Conservation (phyloP, 2,113 vertebrate species). For the Nipponia nippon region DNA sequence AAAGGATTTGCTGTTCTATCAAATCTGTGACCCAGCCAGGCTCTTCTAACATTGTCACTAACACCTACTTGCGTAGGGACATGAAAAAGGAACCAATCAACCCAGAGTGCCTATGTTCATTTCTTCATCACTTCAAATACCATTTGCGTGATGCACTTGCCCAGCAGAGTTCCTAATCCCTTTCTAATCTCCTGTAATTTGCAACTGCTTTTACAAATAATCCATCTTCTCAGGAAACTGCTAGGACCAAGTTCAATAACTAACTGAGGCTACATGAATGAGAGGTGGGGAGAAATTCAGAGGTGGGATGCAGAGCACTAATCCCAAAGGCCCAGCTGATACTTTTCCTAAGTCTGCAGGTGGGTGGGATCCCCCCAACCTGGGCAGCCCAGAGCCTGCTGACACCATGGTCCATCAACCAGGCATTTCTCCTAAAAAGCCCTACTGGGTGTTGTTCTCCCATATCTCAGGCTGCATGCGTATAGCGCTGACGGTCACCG, state of each 20-base stretch:
- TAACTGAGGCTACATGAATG: neutral
- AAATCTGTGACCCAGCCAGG: neutral
- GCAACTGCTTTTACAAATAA: neutral
- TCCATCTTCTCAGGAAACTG: neutral
- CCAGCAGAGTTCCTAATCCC: neutral
- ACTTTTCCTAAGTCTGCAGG: accelerated
- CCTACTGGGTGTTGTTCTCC: neutral
- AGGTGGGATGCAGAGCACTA: neutral
- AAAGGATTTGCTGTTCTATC: neutral
- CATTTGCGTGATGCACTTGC: neutral
- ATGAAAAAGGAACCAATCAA: neutral
- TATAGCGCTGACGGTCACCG: neutral
- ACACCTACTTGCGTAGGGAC: neutral
- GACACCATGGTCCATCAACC: neutral
- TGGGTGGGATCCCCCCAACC: neutral
- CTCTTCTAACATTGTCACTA: neutral
- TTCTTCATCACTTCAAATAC: neutral
- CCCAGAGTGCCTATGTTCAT: neutral
- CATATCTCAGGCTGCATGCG: neutral
- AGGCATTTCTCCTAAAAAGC: neutral
- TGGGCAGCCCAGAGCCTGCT: neutral
- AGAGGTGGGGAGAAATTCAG: neutral
- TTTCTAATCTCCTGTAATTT: neutral
- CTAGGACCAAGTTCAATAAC: neutral
- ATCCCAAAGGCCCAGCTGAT: neutral